Evolutionary conservation across 2,888 invertebrate species (phyloP), one percentile per base, ranked within the genome.

Genomic region (Theretra japonica): DNA sequence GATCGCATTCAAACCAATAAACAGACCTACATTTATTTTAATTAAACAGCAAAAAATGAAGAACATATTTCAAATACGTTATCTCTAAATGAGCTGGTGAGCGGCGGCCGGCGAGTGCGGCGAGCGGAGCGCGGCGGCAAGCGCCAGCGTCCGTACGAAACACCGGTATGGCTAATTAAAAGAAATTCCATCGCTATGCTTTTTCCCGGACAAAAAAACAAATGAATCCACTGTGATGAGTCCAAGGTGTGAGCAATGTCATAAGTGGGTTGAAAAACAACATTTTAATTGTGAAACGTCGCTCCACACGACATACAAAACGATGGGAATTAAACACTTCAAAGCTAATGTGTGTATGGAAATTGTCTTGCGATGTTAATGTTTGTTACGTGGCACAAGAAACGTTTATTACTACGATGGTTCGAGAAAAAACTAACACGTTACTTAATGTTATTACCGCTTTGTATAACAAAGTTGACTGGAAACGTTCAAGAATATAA

Each of bases 171-270:
- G 84, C 84, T 90, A 92, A 92, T 92, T 91, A 92, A 89, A 87
- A 89, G 86, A 90, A 90, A 90, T 91, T 86, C 89, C 85, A 79
- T 79, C 75, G 82, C 84, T 84, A 86, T 86, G 84, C 86, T 85
- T 90, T 88, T 86, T 83, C 82, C 78, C 73, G 73, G 50, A 79
- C 82, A 90, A 91, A 91, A 90, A 90, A 91, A 84, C 79, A 82
- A 83, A 85, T 84, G 87, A 88, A 88, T 87, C 84, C 79, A 75
- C 81, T 80, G 80, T 84, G 86, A 87, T 85, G 85, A 85, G 79
- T 88, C 77, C 83, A 85, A 91, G 89, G 93, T 93, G 93, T 92
- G 89, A 91, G 89, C 82, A 84, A 88, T 90, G 88, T 87, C 86
- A 86, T 90, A 89, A 90, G 85, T 89, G 81, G 87, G 83, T 85